Base-by-base conservation (phyloP, 2,797 vertebrate species). In the Hypotaenidia okinawae region DNA sequence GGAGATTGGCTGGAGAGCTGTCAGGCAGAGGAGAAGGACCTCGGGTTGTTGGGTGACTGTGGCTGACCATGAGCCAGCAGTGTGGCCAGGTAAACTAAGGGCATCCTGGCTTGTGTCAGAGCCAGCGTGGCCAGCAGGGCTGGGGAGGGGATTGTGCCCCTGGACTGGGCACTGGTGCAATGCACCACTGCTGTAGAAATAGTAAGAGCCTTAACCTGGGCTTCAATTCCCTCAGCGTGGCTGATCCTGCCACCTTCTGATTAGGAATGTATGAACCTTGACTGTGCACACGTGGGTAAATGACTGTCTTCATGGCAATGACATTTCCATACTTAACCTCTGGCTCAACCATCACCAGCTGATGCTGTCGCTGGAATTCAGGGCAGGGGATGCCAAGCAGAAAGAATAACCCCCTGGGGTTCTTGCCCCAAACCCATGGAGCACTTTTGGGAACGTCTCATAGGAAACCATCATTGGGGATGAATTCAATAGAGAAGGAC, bases 321-420 rank as follows among this genome's bases (percentile, higher is more conserved):
- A 33, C 58, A 37, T 52, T 89, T 88, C 77, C 92, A 78, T 61
- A 47, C 37, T 87, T 28, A 57, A 90, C 55, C 87, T 92, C 92
- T 0, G 1, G 39, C 77, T 93, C 87, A 86, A 79, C 69, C 88
- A 4, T 32, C 68, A 14, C 82, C 88, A 95, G 63, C 86, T 89
- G 90, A 51, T 72, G 64, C 37, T 79, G 25, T 37, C 15, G 23
- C 1, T 47, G 47, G 73, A 85, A 63, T 23, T 92, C 87, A 58
- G 58, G 2, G 33, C 4, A 25, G 47, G 47, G 47, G 39, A 51
- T 49, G 3, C 1, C 21, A 24, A 11, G 61, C 16, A n/a, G n/a
- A n/a, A n/a, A 9, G 49, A 83, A 73, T 67, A 35, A 4, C 1
- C 24, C 49, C 43, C 43, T 43, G 43, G 16, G 1, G 4, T 16